Conservation (phyloP, 2,888 invertebrate species). For the Amblyjoppa proteus region DNA sequence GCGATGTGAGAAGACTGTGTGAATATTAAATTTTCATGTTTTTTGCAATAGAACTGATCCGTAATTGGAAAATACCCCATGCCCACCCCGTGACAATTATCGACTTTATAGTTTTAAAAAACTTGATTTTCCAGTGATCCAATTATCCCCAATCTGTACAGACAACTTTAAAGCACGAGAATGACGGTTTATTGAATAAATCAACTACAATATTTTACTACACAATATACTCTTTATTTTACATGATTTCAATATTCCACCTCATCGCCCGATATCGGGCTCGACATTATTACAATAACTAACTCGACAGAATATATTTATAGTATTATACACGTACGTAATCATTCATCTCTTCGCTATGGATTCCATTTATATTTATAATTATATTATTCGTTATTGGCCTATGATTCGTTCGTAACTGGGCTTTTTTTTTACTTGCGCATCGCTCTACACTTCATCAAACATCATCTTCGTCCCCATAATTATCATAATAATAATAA, state of each 20-base stretch:
- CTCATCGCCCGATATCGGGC: constrained; percentile 71
- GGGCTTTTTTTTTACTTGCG: constrained; percentile 70
- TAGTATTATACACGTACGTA: constrained; percentile 84
- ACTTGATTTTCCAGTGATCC: no score
- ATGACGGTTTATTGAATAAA: background rate
- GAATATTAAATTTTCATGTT: no score
- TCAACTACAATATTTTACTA: constrained; percentile 70
- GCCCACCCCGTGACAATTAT: no score
- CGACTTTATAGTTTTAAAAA: no score
- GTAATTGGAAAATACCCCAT: no score
- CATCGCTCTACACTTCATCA: constrained; percentile 6
- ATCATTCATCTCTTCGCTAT: constrained; percentile 77
- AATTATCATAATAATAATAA: constrained; percentile 47
- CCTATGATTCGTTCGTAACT: constrained; percentile 78
- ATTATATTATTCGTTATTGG: constrained; percentile 75
- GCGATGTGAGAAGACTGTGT: background rate
- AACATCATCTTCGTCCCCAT: constrained; percentile 32
- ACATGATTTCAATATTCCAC: constrained; percentile 81
- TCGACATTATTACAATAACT: constrained; percentile 80
- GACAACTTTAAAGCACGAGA: no score
- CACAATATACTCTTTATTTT: constrained; percentile 84
- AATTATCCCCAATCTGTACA: no score
- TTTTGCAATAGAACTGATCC: no score
- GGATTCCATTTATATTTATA: constrained; percentile 78
- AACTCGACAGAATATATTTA: constrained; percentile 82